Base-by-base conservation (phyloP, 92 coral and sea anemone genomes). In the Isaurus tuberculatus region DNA sequence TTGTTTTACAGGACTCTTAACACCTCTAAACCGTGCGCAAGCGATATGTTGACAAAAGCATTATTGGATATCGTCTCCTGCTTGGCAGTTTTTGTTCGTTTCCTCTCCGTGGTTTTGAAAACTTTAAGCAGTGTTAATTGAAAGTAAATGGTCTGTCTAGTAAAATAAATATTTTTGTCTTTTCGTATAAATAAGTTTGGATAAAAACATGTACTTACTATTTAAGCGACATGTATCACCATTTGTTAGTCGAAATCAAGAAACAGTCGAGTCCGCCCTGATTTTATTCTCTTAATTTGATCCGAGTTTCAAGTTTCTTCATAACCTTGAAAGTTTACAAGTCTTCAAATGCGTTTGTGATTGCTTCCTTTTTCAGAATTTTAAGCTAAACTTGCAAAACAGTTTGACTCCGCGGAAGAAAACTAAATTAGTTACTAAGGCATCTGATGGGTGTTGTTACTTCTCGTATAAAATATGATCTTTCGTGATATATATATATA, bases 11-110 rank as follows among this genome's bases (percentile, higher is more conserved):
- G 25, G 60, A 58, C 32, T 44, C 58, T 29, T 23, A 72, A 57
- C 70, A 58, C 70, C 68, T 36, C 70, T 77, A 77, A 77, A 58
- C 58, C 32, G 82, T 77, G 16, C 36, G 70, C 82, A 77, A 77
- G 70, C 82, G 69, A 77, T 36, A 31, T 77, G 82, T 77, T 77
- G 69, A 77, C 82, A 77, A 77, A 77, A 36, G 53, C 82, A 77
- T 57, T n/a, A 77, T 77, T 60, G 53, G 70, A 60, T 77, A 57
- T 77, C 36, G 40, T 70, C 69, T 34, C 11, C 23, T 22, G 48
- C 32, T 58, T 57, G 31, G 36, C 51, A 36, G 31, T 77, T 77
- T 58, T 25, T 48, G 70, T 36, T 58, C 9, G 33, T n/a, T 77
- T 77, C 70, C 69, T 31, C 22, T 74, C 16, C 22, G 65, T 31